Conservation (phyloP, 1,140 invertebrate genomes). For the Tetramorium simillimum region DNA sequence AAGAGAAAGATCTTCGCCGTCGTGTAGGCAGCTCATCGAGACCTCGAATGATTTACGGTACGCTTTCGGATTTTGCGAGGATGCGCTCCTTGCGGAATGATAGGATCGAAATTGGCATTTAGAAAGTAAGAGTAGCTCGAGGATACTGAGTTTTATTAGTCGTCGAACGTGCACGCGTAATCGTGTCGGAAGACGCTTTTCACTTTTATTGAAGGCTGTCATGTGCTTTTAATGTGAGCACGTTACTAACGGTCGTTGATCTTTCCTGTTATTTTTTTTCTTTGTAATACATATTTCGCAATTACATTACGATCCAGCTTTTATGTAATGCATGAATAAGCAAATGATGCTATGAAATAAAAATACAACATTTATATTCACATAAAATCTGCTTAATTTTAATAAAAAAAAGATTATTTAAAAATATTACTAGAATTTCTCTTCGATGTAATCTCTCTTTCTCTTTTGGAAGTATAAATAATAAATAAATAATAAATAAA, state of each 20-base stretch:
- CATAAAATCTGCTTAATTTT: background rate
- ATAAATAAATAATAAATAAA: background rate
- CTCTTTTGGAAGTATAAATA: background rate
- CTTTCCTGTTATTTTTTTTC: background rate
- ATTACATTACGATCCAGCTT: background rate
- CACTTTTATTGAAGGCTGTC: conserved; percentile 48
- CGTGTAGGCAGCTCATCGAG: conserved; percentile 21
- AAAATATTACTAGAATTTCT: background rate
- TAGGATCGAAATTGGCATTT: conserved; percentile 56
- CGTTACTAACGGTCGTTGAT: background rate
- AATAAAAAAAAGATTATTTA: background rate
- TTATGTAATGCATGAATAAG: background rate
- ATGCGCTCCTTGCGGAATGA: conserved; percentile 35
- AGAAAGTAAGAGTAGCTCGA: conserved; percentile 60
- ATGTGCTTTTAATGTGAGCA: background rate
- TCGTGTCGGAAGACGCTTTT: conserved; percentile 24
- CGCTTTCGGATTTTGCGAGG: conserved; percentile 52
- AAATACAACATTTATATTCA: background rate
- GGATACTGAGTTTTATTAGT: conserved; percentile 10
- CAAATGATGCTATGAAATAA: background rate
- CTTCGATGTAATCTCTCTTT: background rate
- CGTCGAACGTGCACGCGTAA: conserved; percentile 9
- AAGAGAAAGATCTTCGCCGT: conserved; percentile 38
- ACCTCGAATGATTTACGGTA: conserved; percentile 52
- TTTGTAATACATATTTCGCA: background rate